Percentiles rank a stretch among this genome's conserved stretches.
Conservation (phyloP, 2,888 invertebrate species). For the Endotricha flammealis region DNA sequence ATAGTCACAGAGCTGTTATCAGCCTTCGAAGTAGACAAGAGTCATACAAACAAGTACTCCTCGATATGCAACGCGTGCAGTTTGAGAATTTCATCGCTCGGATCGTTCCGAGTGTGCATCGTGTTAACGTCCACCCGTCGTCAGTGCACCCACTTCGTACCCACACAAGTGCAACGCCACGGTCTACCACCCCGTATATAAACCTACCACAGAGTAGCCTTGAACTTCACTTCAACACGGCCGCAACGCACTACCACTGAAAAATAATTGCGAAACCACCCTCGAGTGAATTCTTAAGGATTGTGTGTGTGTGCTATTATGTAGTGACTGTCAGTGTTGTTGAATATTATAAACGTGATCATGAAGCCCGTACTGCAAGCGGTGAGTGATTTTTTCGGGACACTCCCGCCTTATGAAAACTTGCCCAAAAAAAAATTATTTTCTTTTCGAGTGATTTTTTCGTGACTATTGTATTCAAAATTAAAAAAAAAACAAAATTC, state of each 20-base stretch:
- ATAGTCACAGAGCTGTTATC: no score
- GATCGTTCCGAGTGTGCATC: constrained; percentile 40
- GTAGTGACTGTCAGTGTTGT: constrained; percentile 33
- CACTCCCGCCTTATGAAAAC: no score
- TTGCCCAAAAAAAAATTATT: no score
- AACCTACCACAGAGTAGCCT: constrained; percentile 59
- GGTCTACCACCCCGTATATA: constrained; percentile 74
- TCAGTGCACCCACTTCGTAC: constrained; percentile 34
- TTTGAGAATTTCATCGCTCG: constrained; percentile 40
- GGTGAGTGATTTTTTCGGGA: constrained; percentile 39
- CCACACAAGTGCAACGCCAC: constrained; percentile 44
- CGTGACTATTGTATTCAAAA: no score
- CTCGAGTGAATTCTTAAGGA: constrained; percentile 23
- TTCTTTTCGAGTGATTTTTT: no score
- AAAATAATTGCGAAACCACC: constrained; percentile 10
- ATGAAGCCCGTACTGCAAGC: constrained; percentile 58
- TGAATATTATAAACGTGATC: constrained; percentile 26
- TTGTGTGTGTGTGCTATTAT: constrained; percentile 34
- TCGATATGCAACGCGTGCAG: no score
- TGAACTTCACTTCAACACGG: constrained; percentile 73
- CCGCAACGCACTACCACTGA: constrained; percentile 28
- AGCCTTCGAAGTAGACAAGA: no score
- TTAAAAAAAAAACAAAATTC: no score
- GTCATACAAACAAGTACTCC: no score
- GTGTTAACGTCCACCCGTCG: constrained; percentile 21